These are phyloP conservation scores for Lomographa bimaculata DNA, from an alignment of 2,888 invertebrate species.

Conservation along the genomic window DNA sequence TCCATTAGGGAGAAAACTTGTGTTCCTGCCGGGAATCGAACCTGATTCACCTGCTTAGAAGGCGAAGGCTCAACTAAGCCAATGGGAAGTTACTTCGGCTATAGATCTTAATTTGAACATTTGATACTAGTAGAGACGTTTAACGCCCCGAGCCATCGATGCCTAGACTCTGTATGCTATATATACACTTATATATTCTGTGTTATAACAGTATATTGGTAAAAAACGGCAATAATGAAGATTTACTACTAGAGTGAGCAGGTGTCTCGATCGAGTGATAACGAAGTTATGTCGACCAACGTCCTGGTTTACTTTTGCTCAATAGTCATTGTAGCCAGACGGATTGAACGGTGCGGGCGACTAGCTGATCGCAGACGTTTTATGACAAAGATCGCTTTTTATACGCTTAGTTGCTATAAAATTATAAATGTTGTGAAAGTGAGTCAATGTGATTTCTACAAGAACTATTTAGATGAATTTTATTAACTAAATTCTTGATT, in stretches of 20 bases:
- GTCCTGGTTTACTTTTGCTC: constrained; percentile 49
- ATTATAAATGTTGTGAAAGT: constrained; percentile 12
- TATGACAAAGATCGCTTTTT: constrained; percentile 14
- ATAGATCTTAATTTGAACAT: constrained; percentile 26
- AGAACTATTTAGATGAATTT: too few species aligned
- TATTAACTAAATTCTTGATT: too few species aligned
- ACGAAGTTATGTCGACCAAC: constrained; percentile 52
- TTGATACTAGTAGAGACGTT: constrained; percentile 21
- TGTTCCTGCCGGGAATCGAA: too few species aligned
- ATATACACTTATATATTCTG: constrained; percentile 17
- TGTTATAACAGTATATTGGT: constrained; percentile 63
- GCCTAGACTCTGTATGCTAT: constrained; percentile 32
- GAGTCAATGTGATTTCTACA: too few species aligned
- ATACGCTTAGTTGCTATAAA: too few species aligned
- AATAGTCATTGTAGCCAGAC: constrained; percentile 29
- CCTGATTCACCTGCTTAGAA: too few species aligned
- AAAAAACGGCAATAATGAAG: constrained; percentile 70
- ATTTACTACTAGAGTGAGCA: constrained; percentile 64
- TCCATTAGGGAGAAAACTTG: too few species aligned
- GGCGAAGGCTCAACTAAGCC: too few species aligned
- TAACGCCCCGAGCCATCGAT: constrained; percentile 39
- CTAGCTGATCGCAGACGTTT: constrained; percentile 11
- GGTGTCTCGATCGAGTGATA: constrained; percentile 69
- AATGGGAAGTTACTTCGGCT: constrained; percentile 18
- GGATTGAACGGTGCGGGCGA: constrained; percentile 9